These are phyloP conservation scores for Neocloeon triangulifer DNA, from an alignment of 1,140 invertebrate species.

Conservation along the genomic window DNA sequence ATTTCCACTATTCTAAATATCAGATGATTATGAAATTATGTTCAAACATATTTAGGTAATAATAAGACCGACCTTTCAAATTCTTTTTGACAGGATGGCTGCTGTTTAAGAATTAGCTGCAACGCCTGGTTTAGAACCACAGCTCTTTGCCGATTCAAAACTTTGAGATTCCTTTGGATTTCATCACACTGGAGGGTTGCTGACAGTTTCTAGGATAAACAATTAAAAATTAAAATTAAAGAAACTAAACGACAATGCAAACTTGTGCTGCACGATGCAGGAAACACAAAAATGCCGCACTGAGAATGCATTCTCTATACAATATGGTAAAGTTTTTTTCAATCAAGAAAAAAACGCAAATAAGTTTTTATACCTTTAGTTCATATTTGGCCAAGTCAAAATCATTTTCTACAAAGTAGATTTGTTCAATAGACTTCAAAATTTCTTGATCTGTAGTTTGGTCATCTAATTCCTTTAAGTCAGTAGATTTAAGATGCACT, in stretches of 20 bases:
- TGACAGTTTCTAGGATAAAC: conserved; percentile 38
- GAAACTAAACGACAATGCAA: too few relatives aligned
- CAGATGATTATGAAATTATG: conserved; percentile 3
- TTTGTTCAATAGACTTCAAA: conserved; percentile 40
- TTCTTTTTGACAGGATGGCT: conserved; percentile 60
- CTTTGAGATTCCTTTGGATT: conserved; percentile 38
- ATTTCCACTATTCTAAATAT: conserved; percentile 44
- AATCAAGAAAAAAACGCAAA: conserved; percentile 4
- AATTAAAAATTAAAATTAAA: too few relatives aligned
- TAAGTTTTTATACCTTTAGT: conserved; percentile 23
- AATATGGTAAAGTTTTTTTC: conserved; percentile 3
- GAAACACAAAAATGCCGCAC: too few relatives aligned
- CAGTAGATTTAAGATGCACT: too few relatives aligned
- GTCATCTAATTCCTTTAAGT: too few relatives aligned
- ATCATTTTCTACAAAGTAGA: conserved; percentile 34
- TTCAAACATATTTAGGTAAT: conserved; percentile 2
- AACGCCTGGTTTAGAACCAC: conserved; percentile 81
- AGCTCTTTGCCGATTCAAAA: conserved; percentile 46
- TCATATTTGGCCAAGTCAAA: conserved; percentile 45
- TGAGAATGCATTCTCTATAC: too few relatives aligned
- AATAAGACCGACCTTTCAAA: conserved; percentile 29
- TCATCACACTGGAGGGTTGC: conserved; percentile 33
- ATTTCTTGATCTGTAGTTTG: conserved; percentile 47
- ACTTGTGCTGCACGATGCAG: too few relatives aligned
- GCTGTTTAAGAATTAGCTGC: conserved; percentile 74